Conservation (phyloP, 1,140 invertebrate species). For the Druon quercuslanigerum region DNA sequence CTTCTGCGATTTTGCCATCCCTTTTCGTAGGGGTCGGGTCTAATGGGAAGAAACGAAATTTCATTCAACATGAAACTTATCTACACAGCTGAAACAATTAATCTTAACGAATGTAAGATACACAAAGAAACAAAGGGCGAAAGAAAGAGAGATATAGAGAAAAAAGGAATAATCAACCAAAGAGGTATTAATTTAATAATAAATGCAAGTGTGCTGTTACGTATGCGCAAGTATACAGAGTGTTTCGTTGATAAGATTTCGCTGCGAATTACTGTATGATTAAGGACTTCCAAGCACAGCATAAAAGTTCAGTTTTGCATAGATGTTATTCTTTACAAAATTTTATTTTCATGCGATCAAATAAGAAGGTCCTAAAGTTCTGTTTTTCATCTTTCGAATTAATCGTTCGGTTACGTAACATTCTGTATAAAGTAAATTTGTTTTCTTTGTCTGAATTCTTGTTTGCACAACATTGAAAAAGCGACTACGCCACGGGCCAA, state of each 20-base stretch:
- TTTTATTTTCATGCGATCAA: no score
- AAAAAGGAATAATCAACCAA: conserved; percentile 21
- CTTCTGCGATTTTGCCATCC: conserved; percentile 65
- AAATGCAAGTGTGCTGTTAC: conserved; percentile 15
- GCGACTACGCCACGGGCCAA: conserved; percentile 67
- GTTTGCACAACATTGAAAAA: conserved; percentile 63
- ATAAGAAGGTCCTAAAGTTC: no score
- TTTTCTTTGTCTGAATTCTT: not conserved
- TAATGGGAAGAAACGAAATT: conserved; percentile 59
- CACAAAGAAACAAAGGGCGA: conserved; percentile 46
- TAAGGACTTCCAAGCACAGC: conserved; percentile 27
- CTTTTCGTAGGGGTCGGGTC: conserved; percentile 75
- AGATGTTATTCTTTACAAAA: no score
- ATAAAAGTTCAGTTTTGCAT: no score
- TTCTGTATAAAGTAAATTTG: conserved; percentile 5
- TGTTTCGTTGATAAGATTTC: conserved; percentile 1
- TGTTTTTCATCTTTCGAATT: no score
- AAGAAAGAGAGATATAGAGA: conserved; percentile 9
- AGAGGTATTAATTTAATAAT: not conserved
- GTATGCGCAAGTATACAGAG: conserved; percentile 29
- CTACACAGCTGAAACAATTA: conserved; percentile 68
- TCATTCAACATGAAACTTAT: conserved; percentile 72
- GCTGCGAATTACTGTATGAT: not conserved
- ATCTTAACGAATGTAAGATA: conserved; percentile 54
- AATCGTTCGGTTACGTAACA: not conserved